Conservation (phyloP, 2,888 invertebrate genomes). For the Conomelus anceps region DNA sequence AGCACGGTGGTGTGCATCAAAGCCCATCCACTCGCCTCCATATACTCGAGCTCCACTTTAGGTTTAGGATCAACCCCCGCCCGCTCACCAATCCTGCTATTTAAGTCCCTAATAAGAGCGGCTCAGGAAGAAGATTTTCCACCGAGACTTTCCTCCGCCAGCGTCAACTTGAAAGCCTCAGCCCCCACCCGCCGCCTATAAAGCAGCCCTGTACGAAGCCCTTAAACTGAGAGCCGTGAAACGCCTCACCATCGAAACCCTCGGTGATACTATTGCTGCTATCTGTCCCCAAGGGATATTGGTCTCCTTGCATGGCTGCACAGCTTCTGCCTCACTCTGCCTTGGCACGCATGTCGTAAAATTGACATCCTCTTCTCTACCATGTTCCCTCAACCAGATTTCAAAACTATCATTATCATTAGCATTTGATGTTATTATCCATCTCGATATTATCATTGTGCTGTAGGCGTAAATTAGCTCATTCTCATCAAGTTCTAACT, state of each 20-base stretch:
- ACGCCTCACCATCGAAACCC: neutral
- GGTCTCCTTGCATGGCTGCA: neutral
- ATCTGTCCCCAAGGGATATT: neutral
- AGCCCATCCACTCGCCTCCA: no score
- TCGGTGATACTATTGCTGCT: neutral
- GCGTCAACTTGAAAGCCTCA: neutral
- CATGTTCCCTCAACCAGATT: neutral
- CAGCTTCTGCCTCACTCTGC: neutral
- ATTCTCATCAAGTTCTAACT: neutral
- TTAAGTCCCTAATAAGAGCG: neutral
- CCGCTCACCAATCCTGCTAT: neutral
- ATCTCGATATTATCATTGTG: neutral
- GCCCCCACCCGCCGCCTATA: neutral
- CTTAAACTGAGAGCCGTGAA: neutral
- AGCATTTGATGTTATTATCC: neutral
- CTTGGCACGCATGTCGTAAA: neutral
- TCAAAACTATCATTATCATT: neutral
- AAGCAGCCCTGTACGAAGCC: neutral
- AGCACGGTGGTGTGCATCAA: no score
- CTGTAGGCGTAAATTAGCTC: neutral
- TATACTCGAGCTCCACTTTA: neutral
- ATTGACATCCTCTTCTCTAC: neutral
- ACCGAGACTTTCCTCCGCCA: neutral
- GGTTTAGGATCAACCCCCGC: neutral
- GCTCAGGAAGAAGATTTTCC: neutral